phyloP scores from a whole-genome alignment of 2,888 invertebrate species.

The Protophormia terraenovae region DNA sequence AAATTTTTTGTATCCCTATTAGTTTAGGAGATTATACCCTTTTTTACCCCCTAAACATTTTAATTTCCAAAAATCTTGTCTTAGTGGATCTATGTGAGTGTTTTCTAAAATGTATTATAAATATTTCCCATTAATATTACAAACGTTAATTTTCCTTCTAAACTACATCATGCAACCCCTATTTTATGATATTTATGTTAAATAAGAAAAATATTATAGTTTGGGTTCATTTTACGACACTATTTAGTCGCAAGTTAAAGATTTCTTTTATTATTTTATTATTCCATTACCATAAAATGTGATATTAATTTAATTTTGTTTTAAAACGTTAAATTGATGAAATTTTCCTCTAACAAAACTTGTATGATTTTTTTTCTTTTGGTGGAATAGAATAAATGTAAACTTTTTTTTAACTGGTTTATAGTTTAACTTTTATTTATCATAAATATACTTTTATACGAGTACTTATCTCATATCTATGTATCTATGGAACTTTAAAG shows the following conservation, averaged over 20 bases:
- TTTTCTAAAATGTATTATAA: not conserved
- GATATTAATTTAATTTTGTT: constrained; percentile 43
- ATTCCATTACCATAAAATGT: constrained; percentile 43
- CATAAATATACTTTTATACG: not conserved
- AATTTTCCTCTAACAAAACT: constrained; percentile 2
- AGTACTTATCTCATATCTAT: not conserved
- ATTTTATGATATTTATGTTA: not conserved
- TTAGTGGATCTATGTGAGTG: too few relatives aligned
- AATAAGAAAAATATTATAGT: not conserved
- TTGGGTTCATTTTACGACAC: constrained; percentile 23
- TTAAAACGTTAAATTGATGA: constrained; percentile 27
- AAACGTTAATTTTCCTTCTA: not conserved
- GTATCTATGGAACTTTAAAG: not conserved
- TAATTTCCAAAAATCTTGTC: too few relatives aligned
- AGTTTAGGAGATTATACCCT: too few relatives aligned
- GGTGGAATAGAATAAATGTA: too few relatives aligned
- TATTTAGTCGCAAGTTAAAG: constrained; percentile 16
- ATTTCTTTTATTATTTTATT: constrained; percentile 46
- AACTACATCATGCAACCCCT: constrained; percentile 21
- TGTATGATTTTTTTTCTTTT: not conserved
- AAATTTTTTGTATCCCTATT: too few relatives aligned
- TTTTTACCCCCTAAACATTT: too few relatives aligned
- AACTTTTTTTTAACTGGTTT: constrained; percentile 2
- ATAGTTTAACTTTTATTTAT: constrained; percentile 45
- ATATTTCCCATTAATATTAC: not conserved